These are phyloP conservation scores for Octodon degus DNA, from an alignment of 2,113 vertebrate species.

Conservation along the genomic window DNA sequence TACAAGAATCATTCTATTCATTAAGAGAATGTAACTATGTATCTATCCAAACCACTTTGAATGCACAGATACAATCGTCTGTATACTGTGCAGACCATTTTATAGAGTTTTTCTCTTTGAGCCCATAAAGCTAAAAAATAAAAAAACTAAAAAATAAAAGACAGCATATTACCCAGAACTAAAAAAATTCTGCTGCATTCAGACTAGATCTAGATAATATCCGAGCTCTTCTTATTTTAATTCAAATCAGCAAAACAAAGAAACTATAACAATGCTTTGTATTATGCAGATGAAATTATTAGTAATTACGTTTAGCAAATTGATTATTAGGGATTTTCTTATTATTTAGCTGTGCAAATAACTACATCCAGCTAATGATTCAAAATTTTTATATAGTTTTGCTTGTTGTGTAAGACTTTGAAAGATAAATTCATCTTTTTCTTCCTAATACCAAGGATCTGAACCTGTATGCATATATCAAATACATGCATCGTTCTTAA, in stretches of 20 bases:
- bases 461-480: neutral
- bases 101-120: slow-evolving; percentile 1
- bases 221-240: slow-evolving; percentile 36
- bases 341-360: slow-evolving; percentile 52
- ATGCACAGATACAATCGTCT: too few species aligned
- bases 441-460: neutral
- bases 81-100: neutral
- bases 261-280: slow-evolving; percentile 11
- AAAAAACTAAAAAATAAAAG: neutral
- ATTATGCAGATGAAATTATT: slow-evolving; percentile 56
- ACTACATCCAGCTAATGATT: neutral
- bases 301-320: slow-evolving; percentile 46
- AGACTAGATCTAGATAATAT: slow-evolving; percentile 4
- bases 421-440: slow-evolving; percentile 28
- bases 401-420: slow-evolving; percentile 15
- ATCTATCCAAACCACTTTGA: too few species aligned
- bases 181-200: neutral
- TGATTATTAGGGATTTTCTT: slow-evolving; percentile 25
- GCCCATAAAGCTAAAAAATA: neutral
- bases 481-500: neutral
- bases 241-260: slow-evolving; percentile 60
- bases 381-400: slow-evolving; percentile 35
- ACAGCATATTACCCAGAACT: neutral
- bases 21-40: too few species aligned
- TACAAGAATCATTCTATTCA: too few species aligned